Conservation (phyloP, 2,113 vertebrate genomes). For the Corythornis madagascariensis region DNA sequence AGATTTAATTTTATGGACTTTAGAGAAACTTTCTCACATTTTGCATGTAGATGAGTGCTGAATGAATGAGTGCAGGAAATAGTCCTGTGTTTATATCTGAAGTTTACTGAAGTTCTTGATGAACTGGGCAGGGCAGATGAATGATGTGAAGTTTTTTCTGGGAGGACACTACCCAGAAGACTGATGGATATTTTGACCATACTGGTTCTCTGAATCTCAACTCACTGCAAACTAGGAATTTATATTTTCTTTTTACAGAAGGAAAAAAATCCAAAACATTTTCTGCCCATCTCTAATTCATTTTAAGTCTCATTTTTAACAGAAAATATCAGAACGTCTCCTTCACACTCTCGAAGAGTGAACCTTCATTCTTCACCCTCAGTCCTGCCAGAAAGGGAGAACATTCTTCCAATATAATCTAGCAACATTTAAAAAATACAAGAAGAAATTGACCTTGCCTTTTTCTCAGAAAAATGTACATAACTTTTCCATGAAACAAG, state of each 20-base stretch:
- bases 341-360: slow-evolving; percentile 54
- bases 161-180: not conserved
- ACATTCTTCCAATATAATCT: slow-evolving; percentile 54
- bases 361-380: slow-evolving; percentile 62
- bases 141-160: not conserved
- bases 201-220: not conserved
- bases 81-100: not conserved
- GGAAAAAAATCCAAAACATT: not conserved
- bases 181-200: not conserved
- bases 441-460: slow-evolving; percentile 43
- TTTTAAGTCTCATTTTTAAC: slow-evolving; percentile 47
- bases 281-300: slow-evolving; percentile 31
- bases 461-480: slow-evolving; percentile 29
- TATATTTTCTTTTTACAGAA: not conserved
- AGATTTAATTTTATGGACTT: not conserved
- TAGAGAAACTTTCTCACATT: not conserved
- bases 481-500: not conserved
- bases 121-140: not conserved
- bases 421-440: slow-evolving; percentile 53
- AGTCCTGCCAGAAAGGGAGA: slow-evolving; percentile 56
- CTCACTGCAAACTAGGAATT: not conserved
- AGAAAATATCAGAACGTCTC: slow-evolving; percentile 50
- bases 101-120: not conserved
- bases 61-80: not conserved
- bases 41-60: not conserved